Conservation (phyloP, 2,888 invertebrate genomes). For the Nemotelus pantherinus region DNA sequence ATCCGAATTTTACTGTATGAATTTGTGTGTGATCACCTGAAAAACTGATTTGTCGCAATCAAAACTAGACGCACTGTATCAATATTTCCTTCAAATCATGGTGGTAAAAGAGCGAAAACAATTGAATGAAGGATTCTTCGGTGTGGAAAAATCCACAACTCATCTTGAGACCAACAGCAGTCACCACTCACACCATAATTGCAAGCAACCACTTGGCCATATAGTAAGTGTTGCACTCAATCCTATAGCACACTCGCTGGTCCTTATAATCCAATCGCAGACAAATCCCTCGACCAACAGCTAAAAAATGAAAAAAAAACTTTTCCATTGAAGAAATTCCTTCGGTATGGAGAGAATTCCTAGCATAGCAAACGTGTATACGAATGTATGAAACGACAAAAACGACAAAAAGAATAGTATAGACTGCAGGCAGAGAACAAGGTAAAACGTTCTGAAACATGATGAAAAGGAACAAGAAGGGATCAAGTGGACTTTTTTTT, state of each 20-base stretch:
- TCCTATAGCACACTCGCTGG: too few relatives aligned
- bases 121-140: not conserved
- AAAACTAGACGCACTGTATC: too few relatives aligned
- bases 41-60: too few relatives aligned
- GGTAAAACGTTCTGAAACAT: not conserved
- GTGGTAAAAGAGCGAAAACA: not conserved
- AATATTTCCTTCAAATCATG: too few relatives aligned
- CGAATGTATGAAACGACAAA: slow-evolving; percentile 10
- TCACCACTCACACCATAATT: too few relatives aligned
- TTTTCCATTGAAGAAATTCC: slow-evolving; percentile 36
- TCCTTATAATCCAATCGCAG: not conserved
- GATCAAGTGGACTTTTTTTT: not conserved
- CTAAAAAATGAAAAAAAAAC: not conserved
- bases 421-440: not conserved
- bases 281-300: not conserved
- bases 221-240: too few relatives aligned
- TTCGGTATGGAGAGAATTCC: slow-evolving; percentile 33
- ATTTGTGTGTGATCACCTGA: too few relatives aligned
- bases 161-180: not conserved
- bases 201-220: too few relatives aligned
- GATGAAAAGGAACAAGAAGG: not conserved
- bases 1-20: too few relatives aligned
- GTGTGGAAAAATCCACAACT: not conserved
- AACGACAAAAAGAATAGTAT: not conserved
- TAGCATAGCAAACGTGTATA: slow-evolving; percentile 20